Evolutionary conservation across 2,797 vertebrate genomes (phyloP).

Genomic region (Muscicapa comitata): DNA sequence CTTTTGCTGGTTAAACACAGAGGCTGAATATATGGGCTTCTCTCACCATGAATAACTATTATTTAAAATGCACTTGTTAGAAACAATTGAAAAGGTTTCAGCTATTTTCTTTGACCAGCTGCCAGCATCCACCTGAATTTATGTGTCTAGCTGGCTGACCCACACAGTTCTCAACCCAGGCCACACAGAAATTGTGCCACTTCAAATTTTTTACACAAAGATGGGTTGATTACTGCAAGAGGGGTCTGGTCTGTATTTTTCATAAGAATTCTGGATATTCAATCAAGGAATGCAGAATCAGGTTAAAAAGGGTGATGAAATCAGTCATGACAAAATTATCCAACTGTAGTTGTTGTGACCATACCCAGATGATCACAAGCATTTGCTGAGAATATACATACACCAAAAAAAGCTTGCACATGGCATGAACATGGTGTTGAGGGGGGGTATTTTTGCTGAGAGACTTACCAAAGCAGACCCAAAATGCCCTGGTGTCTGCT

Average conservation of each 20-base stretch:
- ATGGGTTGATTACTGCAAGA: neutral
- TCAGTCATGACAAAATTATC: constrained; percentile 88
- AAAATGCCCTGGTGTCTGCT: neutral
- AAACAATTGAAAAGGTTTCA: neutral
- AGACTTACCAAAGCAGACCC: neutral
- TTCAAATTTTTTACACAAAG: neutral
- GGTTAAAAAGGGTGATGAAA: constrained; percentile 84
- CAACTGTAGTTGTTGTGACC: constrained; percentile 72
- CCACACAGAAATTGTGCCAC: rapidly evolving
- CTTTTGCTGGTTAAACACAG: neutral
- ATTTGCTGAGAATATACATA: neutral
- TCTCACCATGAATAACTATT: neutral
- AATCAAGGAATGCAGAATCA: constrained; percentile 89
- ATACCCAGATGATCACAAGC: neutral
- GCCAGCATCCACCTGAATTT: neutral
- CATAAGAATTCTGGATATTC: constrained; percentile 58
- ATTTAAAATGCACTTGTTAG: neutral
- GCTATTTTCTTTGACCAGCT: neutral
- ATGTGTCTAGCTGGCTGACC: neutral
- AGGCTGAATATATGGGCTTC: neutral
- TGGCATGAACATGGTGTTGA: neutral
- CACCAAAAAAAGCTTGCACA: neutral
- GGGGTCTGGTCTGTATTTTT: neutral
- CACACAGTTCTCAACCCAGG: neutral
- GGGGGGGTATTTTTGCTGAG: neutral